A percentile compares a stretch with the other conserved stretches of the same genome.
phyloP scores from a whole-genome alignment of 2,113 vertebrate genomes.

The Megaceryle torquata region DNA sequence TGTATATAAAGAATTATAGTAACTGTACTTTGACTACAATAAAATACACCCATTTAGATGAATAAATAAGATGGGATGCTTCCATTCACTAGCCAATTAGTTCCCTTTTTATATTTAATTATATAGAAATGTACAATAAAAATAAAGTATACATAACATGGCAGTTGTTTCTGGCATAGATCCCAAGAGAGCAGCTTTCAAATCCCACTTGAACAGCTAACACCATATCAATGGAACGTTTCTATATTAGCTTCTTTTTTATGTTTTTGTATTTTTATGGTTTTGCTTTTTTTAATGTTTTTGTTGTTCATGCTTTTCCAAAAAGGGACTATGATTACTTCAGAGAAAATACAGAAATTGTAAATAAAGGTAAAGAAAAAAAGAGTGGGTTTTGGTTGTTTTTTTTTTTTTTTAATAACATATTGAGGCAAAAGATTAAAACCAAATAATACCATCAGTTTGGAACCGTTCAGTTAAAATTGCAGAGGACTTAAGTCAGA shows the following conservation, averaged over 20 bases:
- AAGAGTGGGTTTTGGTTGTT: not conserved
- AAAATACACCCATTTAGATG: not conserved
- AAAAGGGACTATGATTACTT: not conserved
- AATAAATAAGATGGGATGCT: not conserved
- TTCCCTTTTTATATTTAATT: not conserved
- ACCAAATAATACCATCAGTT: not conserved
- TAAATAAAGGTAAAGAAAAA: not conserved
- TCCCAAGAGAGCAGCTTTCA: not conserved
- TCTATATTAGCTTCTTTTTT: not conserved
- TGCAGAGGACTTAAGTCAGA: not conserved
- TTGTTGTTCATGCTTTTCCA: not conserved
- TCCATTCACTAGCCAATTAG: not conserved
- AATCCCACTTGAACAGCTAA: not conserved
- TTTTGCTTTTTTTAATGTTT: not conserved
- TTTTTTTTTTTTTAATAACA: not conserved
- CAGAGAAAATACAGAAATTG: not conserved
- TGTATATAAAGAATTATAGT: not conserved
- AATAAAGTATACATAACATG: not conserved
- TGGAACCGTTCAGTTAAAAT: not conserved
- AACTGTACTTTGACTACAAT: not conserved
- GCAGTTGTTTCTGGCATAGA: not conserved
- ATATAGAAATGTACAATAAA: not conserved
- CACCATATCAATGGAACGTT: not conserved
- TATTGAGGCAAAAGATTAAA: not conserved
- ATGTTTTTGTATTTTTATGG: too few relatives aligned